Percentiles rank a stretch among this genome's conserved stretches.
Conservation (phyloP, 2,113 vertebrate genomes). For the Seriola quinqueradiata region DNA sequence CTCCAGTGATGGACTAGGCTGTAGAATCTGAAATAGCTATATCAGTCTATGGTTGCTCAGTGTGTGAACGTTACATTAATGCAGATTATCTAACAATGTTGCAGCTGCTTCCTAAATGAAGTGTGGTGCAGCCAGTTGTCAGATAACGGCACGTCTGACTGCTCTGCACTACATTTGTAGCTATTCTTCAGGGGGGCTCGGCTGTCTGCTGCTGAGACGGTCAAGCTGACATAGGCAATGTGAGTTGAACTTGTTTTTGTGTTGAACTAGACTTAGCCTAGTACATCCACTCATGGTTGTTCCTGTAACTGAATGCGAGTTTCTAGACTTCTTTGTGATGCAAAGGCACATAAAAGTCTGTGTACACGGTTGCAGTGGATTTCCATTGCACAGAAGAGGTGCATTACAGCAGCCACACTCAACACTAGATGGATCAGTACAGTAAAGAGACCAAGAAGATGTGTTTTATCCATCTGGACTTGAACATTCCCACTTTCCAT, state of each 20-base stretch:
- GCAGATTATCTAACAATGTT: slow-evolving; percentile 11
- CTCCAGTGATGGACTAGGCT: background rate
- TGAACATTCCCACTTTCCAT: background rate
- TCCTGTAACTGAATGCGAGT: background rate
- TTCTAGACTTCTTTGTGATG: background rate
- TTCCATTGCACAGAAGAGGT: slow-evolving; percentile 3
- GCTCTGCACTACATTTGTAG: slow-evolving; percentile 18
- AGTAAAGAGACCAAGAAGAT: background rate
- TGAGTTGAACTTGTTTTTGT: slow-evolving; percentile 49
- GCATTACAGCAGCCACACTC: background rate
- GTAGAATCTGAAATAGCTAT: background rate
- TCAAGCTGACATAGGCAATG: slow-evolving; percentile 18
- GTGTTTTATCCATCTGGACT: background rate
- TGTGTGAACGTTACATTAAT: slow-evolving; percentile 20
- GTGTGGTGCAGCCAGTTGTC: slow-evolving; percentile 6
- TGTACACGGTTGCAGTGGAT: background rate
- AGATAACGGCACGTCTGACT: slow-evolving; percentile 9
- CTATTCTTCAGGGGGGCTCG: slow-evolving; percentile 4
- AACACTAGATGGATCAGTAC: background rate
- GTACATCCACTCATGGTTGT: background rate
- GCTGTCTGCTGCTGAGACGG: slow-evolving; percentile 17
- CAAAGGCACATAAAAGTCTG: background rate
- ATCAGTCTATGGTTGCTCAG: background rate
- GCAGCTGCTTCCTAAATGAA: slow-evolving; percentile 34
- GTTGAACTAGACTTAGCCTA: background rate